Base-by-base conservation (phyloP, 2,797 vertebrate genomes). In the Cyprinodon diabolis region DNA sequence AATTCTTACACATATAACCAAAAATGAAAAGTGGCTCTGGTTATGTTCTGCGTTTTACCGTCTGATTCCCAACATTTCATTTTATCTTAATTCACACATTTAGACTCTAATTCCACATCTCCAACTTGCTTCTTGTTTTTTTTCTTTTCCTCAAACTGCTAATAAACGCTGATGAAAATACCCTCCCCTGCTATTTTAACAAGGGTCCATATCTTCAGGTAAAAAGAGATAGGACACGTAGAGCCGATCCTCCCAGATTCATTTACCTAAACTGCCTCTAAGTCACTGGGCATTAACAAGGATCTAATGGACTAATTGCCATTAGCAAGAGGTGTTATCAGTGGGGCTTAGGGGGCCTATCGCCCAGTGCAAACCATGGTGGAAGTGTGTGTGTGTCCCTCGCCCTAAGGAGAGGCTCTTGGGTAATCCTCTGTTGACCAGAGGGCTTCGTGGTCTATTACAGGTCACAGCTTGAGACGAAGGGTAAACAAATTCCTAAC, bases 401-500 rank as follows among this genome's bases (percentile, higher is more conserved):
- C 47, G 55, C 82, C 87, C 82, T 72, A 67, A 86, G 84, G 85
- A 88, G 79, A 89, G 81, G 88, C 86, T 92, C 84, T 89, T 83
- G 87, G 90, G 86, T 95, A 94, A 94, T 94, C 93, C 92, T 58
- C 23, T 95, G 92, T 95, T 95, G 92, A 94, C 93, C 93, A 88
- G 90, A 92, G 90, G 93, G 91, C 90, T 95, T 91, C 83, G 82
- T 90, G 87, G 87, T 89, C 92, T 92, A 94, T 93, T 93, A 92
- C 88, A 93, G 94, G 94, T 94, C 93, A 94, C 65, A 54, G 85
- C 89, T 91, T 80, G 74, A 93, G 91, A 93, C 93, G 10, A 40
- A 91, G 91, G 72, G 91, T 92, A 95, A 94, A 95, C 93, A 95
- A 93, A 95, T 95, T 94, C 93, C 92, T 92, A 87, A 92, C 92